These are phyloP conservation scores for Stenodera caucasica DNA, from an alignment of 2,888 invertebrate species.

Conservation along the genomic window DNA sequence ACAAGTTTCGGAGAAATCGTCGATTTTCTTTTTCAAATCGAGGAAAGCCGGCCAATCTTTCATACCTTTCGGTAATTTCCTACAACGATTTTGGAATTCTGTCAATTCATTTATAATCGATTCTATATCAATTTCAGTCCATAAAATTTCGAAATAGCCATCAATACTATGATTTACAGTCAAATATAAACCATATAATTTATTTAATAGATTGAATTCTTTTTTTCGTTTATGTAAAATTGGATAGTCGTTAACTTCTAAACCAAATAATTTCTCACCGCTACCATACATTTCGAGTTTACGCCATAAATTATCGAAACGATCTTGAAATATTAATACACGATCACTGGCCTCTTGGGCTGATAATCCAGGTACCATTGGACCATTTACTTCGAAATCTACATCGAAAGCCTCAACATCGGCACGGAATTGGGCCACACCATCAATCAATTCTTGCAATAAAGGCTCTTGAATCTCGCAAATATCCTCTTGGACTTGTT, in stretches of 20 bases:
- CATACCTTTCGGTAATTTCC: conserved; percentile 80
- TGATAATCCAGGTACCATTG: conserved; percentile 80
- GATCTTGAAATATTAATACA: conserved; percentile 73
- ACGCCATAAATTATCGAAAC: conserved; percentile 82
- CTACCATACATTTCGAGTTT: conserved; percentile 76
- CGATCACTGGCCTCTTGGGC: conserved; percentile 87
- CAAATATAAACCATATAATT: conserved; percentile 77
- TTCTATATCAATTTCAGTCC: conserved; percentile 83
- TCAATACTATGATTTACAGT: conserved; percentile 84
- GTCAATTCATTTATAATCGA: conserved; percentile 75
- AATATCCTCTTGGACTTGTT: conserved; percentile 70
- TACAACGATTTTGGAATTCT: conserved; percentile 84
- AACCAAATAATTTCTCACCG: conserved; percentile 83
- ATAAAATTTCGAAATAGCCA: conserved; percentile 82
- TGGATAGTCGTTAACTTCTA: conserved; percentile 82
- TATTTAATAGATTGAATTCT: conserved; percentile 81
- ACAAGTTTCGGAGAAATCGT: conserved; percentile 87
- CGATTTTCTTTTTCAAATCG: conserved; percentile 84
- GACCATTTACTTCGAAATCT: conserved; percentile 77
- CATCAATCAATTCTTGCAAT: conserved; percentile 70
- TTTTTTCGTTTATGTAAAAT: conserved; percentile 76
- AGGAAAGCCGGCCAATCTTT: conserved; percentile 87
- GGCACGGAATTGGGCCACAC: conserved; percentile 66
- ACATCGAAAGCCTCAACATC: conserved; percentile 71
- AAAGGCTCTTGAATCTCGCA: conserved; percentile 76